phyloP scores from a whole-genome alignment of 2,113 vertebrate genomes.

The Siniperca knerii region DNA sequence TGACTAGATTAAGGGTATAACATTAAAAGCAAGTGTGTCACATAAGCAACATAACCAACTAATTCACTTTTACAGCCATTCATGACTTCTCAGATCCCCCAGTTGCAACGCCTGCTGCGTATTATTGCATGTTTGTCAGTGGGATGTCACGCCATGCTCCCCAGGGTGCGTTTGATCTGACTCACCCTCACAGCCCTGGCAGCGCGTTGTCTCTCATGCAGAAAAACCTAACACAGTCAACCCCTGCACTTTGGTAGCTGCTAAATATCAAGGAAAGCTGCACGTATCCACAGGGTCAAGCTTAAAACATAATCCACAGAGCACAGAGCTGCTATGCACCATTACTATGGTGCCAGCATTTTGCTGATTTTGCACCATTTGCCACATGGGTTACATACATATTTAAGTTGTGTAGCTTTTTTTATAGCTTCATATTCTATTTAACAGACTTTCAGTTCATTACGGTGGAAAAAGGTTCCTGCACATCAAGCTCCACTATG shows the following conservation, averaged over 20 bases:
- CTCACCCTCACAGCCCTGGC: slow-evolving; percentile 61
- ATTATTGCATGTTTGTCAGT: slow-evolving; percentile 66
- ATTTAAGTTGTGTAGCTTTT: slow-evolving; percentile 25
- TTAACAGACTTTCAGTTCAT: slow-evolving; percentile 44
- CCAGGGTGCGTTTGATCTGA: slow-evolving; percentile 73
- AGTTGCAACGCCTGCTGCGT: slow-evolving; percentile 53
- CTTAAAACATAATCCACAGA: slow-evolving; percentile 39
- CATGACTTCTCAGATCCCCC: slow-evolving; percentile 37
- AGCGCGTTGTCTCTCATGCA: slow-evolving; percentile 51
- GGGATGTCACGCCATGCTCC: slow-evolving; percentile 62
- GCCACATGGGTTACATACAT: slow-evolving; percentile 8
- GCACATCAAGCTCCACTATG: slow-evolving; percentile 13
- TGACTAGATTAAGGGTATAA: slow-evolving; percentile 46
- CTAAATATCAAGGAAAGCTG: slow-evolving; percentile 50
- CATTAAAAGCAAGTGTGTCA: slow-evolving; percentile 56
- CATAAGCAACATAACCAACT: slow-evolving; percentile 44
- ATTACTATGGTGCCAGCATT: too few relatives aligned
- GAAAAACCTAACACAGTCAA: slow-evolving; percentile 33
- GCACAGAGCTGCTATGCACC: background rate
- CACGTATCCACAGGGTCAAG: slow-evolving; percentile 20
- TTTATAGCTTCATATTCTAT: slow-evolving; percentile 49
- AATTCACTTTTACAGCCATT: slow-evolving; percentile 68
- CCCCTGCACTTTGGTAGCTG: slow-evolving; percentile 32
- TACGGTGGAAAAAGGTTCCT: slow-evolving; percentile 39
- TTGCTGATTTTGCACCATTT: slow-evolving; percentile 38